Evolutionary conservation across 2,797 vertebrate genomes (phyloP), one percentile per base, ranked within the genome.

Genomic region (Octomys mimax): DNA sequence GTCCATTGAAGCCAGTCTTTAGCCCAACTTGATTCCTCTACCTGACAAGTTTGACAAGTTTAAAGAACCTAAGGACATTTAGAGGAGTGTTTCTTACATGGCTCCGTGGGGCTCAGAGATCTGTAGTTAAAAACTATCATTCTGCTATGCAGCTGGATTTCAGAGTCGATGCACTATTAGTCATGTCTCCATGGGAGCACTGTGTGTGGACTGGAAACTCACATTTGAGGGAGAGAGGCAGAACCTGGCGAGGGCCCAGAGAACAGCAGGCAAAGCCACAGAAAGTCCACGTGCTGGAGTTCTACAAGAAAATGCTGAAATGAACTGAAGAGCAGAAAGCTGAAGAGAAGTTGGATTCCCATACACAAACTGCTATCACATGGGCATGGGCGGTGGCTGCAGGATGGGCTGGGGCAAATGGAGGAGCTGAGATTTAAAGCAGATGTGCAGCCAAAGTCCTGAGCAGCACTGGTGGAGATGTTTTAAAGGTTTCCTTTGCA

Each of bases 181-280:
- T 91, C 78, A 68, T 66, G 83, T 96, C 49, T 97, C 92, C 85
- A 94, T 94, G 94, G 95, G 92, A 94, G 68, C 62, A 28, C 54
- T 95, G 79, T 93, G 31, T 95, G 93, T 87, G 94, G 42, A 96
- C 36, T 79, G 52, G 88, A 88, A 92, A 95, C 42, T 90, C 70
- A 24, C 79, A 54, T 84, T 87, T 71, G 84, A 95, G 82, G 79
- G 77, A 90, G 81, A 66, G 10, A 73, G 68, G 77, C 33, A 85
- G 89, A 95, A 80, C n/a, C 86, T 95, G 93, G 86, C 92, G 39
- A 66, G 26, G 84, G 54, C 88, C 33, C 95, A 96, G 90, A 92
- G 28, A 59, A 89, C 75, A 93, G 90, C 70, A 93, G 61, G 78
- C 39, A 90, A 95, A 91, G 57, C 33, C 54, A 86, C 78, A 86